Evolutionary conservation across 2,113 vertebrate species (phyloP), one percentile per base, ranked within the genome.

Genomic region (Dasyornis broadbenti): DNA sequence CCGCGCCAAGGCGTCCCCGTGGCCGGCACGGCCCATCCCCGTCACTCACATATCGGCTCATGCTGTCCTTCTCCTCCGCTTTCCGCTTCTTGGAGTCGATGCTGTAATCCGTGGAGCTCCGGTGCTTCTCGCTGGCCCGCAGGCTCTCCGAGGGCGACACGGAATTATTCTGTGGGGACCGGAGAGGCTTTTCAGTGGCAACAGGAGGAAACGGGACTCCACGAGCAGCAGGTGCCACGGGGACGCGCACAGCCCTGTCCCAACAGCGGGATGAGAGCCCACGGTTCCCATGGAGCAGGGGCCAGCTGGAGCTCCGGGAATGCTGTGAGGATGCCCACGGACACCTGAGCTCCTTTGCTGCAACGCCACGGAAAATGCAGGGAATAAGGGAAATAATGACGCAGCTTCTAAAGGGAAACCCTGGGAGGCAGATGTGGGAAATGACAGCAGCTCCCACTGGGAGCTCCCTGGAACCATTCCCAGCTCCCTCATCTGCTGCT

Each of bases 71-170:
- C 97, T 99, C 99, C 64, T 99, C 99, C 0, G 99, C 99, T 95
- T 99, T 99, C 95, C 99, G 96, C 93, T 99, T 99, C 98, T 99
- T 99, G 89, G 99, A 97, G 94, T 99, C 99, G 20, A 99, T 97
- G 88, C 98, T 92, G 68, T 99, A 99, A 76, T 99, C 99, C 0
- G 99, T 97, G 18, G 99, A 99, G 92, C 98, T 97, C 40, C 99
- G 98, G 97, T 99, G 99, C 96, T 99, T 99, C 97, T 99, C 99
- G 1, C 98, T 99, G 76, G 98, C 97, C 40, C 99, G 97, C 92
- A 99, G 97, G 96, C 99, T 99, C 97, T 99, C 99, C 10, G 99
- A 99, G 10, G 99, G 99, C 0, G 99, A 99, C 89, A 99, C 98
- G 0, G 99, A 99, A 93, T 99, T 99, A 92, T 99, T 99, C 99